Base-by-base conservation (phyloP, 2,888 invertebrate species). In the Rhamnusium bicolor region DNA sequence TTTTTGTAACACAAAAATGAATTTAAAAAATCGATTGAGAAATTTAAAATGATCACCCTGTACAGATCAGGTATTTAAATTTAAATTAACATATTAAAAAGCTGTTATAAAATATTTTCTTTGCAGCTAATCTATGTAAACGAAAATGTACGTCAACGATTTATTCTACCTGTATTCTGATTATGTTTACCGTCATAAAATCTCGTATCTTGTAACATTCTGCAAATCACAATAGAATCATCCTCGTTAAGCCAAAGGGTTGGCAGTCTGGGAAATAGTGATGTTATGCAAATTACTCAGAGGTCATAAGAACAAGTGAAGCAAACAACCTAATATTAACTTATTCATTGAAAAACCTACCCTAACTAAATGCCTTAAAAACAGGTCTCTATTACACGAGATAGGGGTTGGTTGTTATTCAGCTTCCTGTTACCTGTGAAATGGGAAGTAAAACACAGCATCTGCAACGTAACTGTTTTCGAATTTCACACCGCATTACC, bases 391-490 rank as follows among this genome's bases (percentile, higher is more conserved):
- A 27, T 24, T 14, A n/a, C 49, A 47, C 62, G 24, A 62, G 47
- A 62, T 46, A 14, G 46, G 40, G 40, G 62, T 24, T 46, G 47
- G 40, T 6, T 63, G 51, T 63, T 61, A 63, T 63, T 24, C 29
- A 46, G 51, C 74, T 77, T 77, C 72, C 75, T 69, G 71, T 78
- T 79, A 79, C 75, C 77, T 75, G 76, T 71, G 76, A 73, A 74
- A 71, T 56, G 74, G 67, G 67, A 72, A 71, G 47, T 29, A 29
- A 18, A 60, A 40, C 60, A 32, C 51, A 53, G 68, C 74, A 63
- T 74, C 63, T 71, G 68, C 71, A 60, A 71, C 56, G 71, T 72
- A 72, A 75, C 72, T 70, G 75, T 72, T 75, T 67, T 68, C 16
- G 68, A 70, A 72, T 75, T 75, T 75, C 72, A 75, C 75, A 72